Evolutionary conservation across 1,140 invertebrate species (phyloP).

Genomic region (Drosophila pruinosa): DNA sequence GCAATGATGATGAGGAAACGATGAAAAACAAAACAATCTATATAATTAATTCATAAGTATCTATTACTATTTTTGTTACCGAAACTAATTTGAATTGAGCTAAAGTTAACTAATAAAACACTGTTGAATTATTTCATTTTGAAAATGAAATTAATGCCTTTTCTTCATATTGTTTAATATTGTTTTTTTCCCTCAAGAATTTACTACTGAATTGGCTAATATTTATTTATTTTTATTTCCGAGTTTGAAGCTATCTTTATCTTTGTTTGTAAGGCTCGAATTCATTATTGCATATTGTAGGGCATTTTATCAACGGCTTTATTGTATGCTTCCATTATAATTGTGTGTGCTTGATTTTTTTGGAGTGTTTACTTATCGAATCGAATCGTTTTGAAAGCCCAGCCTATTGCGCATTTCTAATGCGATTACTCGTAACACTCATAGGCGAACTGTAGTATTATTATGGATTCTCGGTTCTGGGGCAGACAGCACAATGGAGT

Average conservation of each 20-base stretch:
- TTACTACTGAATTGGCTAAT: neutral
- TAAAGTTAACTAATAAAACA: conserved; percentile 49
- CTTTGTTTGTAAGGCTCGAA: too few species aligned
- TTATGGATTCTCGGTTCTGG: neutral
- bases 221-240: neutral
- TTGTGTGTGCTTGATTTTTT: neutral
- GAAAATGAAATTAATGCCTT: conserved; percentile 18
- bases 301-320: too few species aligned
- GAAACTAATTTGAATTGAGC: conserved; percentile 43
- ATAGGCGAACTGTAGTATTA: conserved; percentile 13
- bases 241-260: too few species aligned
- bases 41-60: conserved; percentile 21
- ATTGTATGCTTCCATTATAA: neutral
- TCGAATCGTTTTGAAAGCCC: conserved; percentile 1
- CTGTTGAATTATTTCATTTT: conserved; percentile 56
- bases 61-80: conserved; percentile 46
- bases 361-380: conserved; percentile 1
- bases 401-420: conserved; percentile 51
- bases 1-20: neutral
- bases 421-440: conserved; percentile 17
- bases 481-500: conserved; percentile 45
- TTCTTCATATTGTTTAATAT: too few species aligned
- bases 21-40: conserved; percentile 3
- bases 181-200: too few species aligned
- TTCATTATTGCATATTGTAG: too few species aligned